A percentile compares a stretch with the other conserved stretches of the same genome.
Evolutionary conservation across 2,797 vertebrate species (phyloP).

Genomic region (Sebastes taczanowskii): DNA sequence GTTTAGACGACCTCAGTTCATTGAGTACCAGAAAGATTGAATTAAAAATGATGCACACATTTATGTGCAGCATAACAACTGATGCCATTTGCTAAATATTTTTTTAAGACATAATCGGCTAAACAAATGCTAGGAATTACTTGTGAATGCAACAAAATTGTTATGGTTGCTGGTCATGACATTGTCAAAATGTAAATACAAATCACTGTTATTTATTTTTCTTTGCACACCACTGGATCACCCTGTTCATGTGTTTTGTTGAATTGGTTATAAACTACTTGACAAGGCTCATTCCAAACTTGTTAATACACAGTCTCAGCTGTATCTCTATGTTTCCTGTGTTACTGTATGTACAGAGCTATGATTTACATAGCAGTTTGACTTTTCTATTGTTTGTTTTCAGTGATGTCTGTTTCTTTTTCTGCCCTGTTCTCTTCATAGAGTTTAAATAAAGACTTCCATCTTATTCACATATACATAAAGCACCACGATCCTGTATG

Average conservation of each 20-base stretch:
- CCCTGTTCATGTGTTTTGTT: not conserved
- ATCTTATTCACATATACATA: not conserved
- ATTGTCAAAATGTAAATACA: conserved; percentile 42
- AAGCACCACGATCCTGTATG: not conserved
- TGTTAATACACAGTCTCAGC: not conserved
- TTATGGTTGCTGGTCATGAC: not conserved
- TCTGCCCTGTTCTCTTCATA: not conserved
- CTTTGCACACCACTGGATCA: not conserved
- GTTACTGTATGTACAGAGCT: not conserved
- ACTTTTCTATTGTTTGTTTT: not conserved
- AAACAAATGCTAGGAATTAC: not conserved
- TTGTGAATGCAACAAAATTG: not conserved
- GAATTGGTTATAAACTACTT: not conserved
- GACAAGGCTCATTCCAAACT: not conserved
- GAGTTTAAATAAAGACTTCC: conserved; percentile 44
- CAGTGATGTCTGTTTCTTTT: not conserved
- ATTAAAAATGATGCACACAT: too few relatives aligned
- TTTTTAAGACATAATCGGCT: not conserved
- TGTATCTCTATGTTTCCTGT: not conserved
- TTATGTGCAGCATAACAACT: not conserved
- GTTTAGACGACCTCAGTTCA: not conserved
- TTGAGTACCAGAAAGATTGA: not conserved
- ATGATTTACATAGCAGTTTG: not conserved
- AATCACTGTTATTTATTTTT: conserved; percentile 31
- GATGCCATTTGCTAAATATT: not conserved